Percentiles rank a stretch among this genome's conserved stretches.
phyloP scores from a whole-genome alignment of 2,888 invertebrate genomes.

The Helleia helle region DNA sequence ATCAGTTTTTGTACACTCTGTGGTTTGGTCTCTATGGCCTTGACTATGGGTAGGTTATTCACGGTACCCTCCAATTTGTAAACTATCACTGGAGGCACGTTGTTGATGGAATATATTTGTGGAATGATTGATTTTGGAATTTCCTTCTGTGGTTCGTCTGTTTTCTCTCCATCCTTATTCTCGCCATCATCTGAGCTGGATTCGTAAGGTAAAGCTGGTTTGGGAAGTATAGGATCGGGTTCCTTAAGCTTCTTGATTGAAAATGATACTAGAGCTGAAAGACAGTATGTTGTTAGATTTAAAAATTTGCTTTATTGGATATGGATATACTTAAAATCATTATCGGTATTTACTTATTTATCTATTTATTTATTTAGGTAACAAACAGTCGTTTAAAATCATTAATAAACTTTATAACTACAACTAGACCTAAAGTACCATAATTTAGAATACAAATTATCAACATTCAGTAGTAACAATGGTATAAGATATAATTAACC shows the following conservation, averaged over 20 bases:
- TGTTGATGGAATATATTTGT: slow-evolving; percentile 23
- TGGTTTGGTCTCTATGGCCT: slow-evolving; percentile 28
- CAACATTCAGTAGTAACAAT: too few relatives aligned
- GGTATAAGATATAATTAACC: too few relatives aligned
- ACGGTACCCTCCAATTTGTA: slow-evolving; percentile 48
- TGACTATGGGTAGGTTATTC: slow-evolving; percentile 33
- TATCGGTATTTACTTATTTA: too few relatives aligned
- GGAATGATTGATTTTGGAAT: slow-evolving; percentile 23
- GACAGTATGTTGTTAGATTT: slow-evolving; percentile 4
- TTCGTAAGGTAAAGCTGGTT: slow-evolving; percentile 84
- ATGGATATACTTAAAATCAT: too few relatives aligned
- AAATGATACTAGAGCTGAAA: slow-evolving; percentile 84
- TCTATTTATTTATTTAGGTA: too few relatives aligned
- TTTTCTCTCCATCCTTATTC: slow-evolving; percentile 32
- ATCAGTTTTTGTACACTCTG: slow-evolving; percentile 24
- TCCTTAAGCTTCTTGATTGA: slow-evolving; percentile 89
- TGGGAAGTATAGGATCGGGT: slow-evolving; percentile 76
- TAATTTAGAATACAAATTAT: too few relatives aligned
- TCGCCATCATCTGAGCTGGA: slow-evolving; percentile 81
- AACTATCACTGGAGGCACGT: slow-evolving; percentile 41
- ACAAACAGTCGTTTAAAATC: too few relatives aligned
- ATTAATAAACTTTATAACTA: too few relatives aligned
- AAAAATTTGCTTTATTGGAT: not conserved
- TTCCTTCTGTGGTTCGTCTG: slow-evolving; percentile 24
- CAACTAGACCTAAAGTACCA: too few relatives aligned